Evolutionary conservation across 37 sponge, comb jelly and placozoan species (phyloP), one percentile per base, ranked within the genome.

Genomic region (Bolinopsis microptera): DNA sequence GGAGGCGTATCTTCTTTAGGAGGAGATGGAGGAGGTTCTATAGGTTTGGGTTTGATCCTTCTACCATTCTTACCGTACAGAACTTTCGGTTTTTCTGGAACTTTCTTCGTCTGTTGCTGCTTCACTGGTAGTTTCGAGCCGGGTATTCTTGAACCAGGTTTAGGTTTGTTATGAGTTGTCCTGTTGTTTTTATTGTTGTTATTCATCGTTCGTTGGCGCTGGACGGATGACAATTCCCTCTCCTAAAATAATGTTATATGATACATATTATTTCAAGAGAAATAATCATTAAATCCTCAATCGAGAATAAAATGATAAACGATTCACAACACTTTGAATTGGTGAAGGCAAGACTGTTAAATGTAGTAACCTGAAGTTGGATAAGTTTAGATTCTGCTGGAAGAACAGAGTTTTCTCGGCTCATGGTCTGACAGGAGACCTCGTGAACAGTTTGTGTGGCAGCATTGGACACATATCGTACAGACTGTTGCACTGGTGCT

Each of bases 351-450:
- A n/a, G n/a, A n/a, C n/a, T n/a, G n/a, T n/a, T n/a, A n/a, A n/a
- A n/a, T n/a, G n/a, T n/a, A n/a, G 74, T 70, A 34, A 77, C 80
- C 80, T 77, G 28, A 36, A 86, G 90, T n/a, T 86, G 61, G n/a
- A 86, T 86, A 38, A 86, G 90, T 86, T 30, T 86, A 21, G 90
- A 41, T 3, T 86, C 90, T 24, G 90, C 34, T 21, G 32, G 36
- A 16, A 86, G 90, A 28, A 39, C 13, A 48, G 61, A 41, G 61
- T 86, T 40, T 27, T 86, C 90, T 34, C 90, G 13, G 26, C 9
- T 34, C 90, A 41, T 86, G 0, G 90, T 86, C 35, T 86, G 90
- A 39, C 90, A 86, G 13, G 90, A 86, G 48, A 86, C 90, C 61
- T 86, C 90, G 0, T 41, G 23, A 26, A 86, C 90, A 13, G 90